These are phyloP conservation scores for Coturnix japonica DNA, from an alignment of 2,113 vertebrate species.

Conservation along the genomic window DNA sequence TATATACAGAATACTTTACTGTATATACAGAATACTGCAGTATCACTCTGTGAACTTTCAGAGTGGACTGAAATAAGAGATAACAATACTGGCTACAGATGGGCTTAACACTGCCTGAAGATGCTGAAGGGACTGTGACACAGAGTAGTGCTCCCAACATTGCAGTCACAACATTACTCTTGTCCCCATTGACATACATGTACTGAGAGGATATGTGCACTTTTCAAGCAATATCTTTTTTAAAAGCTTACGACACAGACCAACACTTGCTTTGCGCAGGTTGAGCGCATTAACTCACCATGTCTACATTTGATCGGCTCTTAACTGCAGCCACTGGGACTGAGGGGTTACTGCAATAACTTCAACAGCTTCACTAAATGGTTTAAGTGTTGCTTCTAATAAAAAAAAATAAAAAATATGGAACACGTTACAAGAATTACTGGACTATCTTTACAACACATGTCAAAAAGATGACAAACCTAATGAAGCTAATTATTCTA, in stretches of 20 bases:
- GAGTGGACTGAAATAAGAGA: not conserved
- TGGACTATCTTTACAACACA: not conserved
- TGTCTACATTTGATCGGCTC: not conserved
- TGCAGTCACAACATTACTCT: not conserved
- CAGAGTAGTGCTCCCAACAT: not conserved
- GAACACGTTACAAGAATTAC: not conserved
- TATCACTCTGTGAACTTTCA: not conserved
- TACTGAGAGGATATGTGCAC: not conserved
- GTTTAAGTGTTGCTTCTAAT: conserved; percentile 61
- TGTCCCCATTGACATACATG: not conserved
- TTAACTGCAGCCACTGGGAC: not conserved
- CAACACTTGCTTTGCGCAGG: conserved; percentile 4
- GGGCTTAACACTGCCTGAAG: not conserved
- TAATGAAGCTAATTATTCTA: conserved; percentile 8
- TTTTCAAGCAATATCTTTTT: not conserved
- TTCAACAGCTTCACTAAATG: conserved; percentile 11
- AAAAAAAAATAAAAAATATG: not conserved
- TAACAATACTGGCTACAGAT: not conserved
- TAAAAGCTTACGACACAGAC: not conserved
- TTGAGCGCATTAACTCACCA: not conserved
- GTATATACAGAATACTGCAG: not conserved
- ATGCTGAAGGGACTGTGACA: not conserved
- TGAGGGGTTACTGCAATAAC: not conserved
- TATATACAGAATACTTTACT: not conserved
- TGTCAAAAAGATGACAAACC: not conserved